Conservation (phyloP, 1,140 invertebrate genomes). For the Zaprionus lachaisei region DNA sequence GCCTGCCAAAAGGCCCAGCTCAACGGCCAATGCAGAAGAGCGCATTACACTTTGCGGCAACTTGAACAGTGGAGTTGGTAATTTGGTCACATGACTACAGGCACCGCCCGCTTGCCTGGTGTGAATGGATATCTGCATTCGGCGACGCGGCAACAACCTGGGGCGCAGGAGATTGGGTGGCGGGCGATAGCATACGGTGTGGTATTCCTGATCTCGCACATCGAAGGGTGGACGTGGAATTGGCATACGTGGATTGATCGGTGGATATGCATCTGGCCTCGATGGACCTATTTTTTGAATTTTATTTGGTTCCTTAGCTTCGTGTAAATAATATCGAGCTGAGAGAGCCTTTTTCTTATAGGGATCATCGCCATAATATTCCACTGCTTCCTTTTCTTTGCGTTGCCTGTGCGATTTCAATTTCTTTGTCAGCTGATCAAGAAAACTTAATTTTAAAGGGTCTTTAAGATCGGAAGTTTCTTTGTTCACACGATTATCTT, state of each 20-base stretch:
- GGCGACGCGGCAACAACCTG: neutral
- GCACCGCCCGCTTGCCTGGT: conserved; percentile 5
- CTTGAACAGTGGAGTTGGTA: conserved; percentile 10
- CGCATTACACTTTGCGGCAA: conserved; percentile 33
- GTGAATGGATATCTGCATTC: neutral
- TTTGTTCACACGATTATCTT: neutral
- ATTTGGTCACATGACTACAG: neutral
- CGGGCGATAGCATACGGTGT: conserved; percentile 43
- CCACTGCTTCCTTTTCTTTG: conserved; percentile 11
- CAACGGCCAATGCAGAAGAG: conserved; percentile 49
- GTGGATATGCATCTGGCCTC: conserved; percentile 51
- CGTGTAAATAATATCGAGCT: neutral
- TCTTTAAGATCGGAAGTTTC: neutral
- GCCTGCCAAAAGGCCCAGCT: conserved; percentile 54
- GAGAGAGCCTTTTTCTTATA: neutral
- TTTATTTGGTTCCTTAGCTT: neutral
- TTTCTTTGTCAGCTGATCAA: neutral
- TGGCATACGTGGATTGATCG: conserved; percentile 62
- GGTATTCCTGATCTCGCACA: conserved; percentile 63
- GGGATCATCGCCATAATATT: conserved; percentile 31
- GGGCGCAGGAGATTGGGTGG: conserved; percentile 4
- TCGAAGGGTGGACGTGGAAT: conserved; percentile 66
- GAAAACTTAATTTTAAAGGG: neutral
- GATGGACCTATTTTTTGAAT: conserved; percentile 8
- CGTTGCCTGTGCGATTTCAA: neutral